Evolutionary conservation across 92 coral and sea anemone genomes (phyloP).

Genomic region (Phenganax marumi): DNA sequence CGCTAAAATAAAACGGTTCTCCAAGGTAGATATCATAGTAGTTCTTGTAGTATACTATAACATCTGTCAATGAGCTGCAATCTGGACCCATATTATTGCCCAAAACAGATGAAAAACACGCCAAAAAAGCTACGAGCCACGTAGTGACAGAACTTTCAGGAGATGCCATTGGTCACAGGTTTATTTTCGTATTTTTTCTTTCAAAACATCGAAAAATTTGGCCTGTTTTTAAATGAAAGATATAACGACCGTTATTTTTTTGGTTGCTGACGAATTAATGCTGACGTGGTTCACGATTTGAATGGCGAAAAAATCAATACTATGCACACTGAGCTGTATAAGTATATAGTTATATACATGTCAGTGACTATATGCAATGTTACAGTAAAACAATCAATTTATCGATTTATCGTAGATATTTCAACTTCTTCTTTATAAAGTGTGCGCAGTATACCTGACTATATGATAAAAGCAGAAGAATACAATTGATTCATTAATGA

Average conservation of each 20-base stretch:
- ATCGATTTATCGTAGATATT: too few relatives aligned
- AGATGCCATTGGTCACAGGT: background rate
- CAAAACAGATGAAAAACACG: constrained; percentile 3
- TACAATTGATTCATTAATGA: too few relatives aligned
- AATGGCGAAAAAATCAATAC: too few relatives aligned
- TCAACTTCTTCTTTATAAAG: too few relatives aligned
- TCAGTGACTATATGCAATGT: too few relatives aligned
- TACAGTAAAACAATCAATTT: too few relatives aligned
- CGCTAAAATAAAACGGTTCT: background rate
- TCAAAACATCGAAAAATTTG: constrained; percentile 37
- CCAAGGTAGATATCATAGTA: constrained; percentile 31
- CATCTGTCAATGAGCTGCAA: constrained; percentile 3
- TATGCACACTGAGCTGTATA: too few relatives aligned
- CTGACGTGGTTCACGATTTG: too few relatives aligned
- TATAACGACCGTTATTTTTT: background rate
- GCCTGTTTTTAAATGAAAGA: constrained; percentile 12
- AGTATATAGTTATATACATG: too few relatives aligned
- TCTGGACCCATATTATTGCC: background rate
- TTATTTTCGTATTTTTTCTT: constrained; percentile 5
- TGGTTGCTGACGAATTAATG: too few relatives aligned
- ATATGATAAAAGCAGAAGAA: too few relatives aligned
- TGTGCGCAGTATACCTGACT: too few relatives aligned
- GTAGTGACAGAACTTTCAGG: background rate
- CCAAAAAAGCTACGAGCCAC: background rate
- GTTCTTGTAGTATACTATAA: constrained; percentile 12